Conservation (phyloP, 2,797 vertebrate genomes). For the Schizothorax lantsangensis region DNA sequence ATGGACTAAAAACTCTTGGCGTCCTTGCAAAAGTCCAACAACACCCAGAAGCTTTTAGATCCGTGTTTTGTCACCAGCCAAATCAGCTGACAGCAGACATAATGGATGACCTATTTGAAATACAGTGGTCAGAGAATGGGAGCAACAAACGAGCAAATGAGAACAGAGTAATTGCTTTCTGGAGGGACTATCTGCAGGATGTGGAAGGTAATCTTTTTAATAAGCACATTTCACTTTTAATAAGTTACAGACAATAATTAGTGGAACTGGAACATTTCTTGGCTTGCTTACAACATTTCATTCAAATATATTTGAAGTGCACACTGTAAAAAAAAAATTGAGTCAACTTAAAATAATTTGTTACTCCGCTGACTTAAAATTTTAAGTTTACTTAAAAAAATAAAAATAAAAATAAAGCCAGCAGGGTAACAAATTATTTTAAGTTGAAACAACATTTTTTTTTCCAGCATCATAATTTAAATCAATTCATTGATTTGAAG, state of each 20-base stretch:
- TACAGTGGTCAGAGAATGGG: background rate
- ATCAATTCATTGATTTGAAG: background rate
- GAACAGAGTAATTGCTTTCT: background rate
- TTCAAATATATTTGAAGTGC: slow-evolving; percentile 1
- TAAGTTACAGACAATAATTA: background rate
- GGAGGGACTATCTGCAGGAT: slow-evolving; percentile 18
- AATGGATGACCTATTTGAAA: slow-evolving; percentile 28
- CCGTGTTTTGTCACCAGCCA: background rate
- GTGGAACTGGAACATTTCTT: background rate
- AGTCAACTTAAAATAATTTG: too few relatives aligned
- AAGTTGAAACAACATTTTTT: too few relatives aligned
- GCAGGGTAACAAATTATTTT: too few relatives aligned
- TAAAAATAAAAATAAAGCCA: too few relatives aligned
- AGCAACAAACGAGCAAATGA: slow-evolving; percentile 2
- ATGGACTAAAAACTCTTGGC: background rate
- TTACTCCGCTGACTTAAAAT: too few relatives aligned
- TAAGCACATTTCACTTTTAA: background rate
- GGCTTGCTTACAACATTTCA: too few relatives aligned
- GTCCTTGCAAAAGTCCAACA: background rate
- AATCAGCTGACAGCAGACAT: slow-evolving; percentile 12
- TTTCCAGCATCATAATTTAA: slow-evolving; percentile 3
- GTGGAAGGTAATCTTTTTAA: slow-evolving; percentile 2
- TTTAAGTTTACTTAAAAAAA: too few relatives aligned
- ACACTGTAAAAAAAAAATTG: too few relatives aligned
- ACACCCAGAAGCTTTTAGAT: background rate